phyloP scores from a whole-genome alignment of 2,113 vertebrate genomes.

The Lampris incognitus region DNA sequence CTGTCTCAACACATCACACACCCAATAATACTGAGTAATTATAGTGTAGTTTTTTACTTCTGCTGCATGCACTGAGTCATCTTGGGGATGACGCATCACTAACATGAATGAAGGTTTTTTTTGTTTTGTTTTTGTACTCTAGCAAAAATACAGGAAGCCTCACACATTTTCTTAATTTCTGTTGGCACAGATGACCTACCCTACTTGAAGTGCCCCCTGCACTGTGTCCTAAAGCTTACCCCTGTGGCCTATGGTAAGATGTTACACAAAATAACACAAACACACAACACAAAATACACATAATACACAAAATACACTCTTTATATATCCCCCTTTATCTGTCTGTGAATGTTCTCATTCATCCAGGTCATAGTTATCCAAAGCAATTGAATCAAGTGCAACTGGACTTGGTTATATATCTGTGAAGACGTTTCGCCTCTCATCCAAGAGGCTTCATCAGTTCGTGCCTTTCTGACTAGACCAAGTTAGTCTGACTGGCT shows the following conservation, averaged over 20 bases:
- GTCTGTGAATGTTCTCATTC: too few species aligned
- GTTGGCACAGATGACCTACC: slow-evolving; percentile 89
- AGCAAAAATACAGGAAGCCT: slow-evolving; percentile 6
- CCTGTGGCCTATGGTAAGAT: slow-evolving; percentile 94
- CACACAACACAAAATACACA: too few species aligned
- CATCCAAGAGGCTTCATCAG: too few species aligned
- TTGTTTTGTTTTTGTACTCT: neutral
- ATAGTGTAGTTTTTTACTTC: neutral
- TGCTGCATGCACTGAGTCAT: neutral
- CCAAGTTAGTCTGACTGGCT: too few species aligned
- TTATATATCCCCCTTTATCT: too few species aligned
- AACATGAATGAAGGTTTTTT: slow-evolving; percentile 8
- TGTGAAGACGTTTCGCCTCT: too few species aligned
- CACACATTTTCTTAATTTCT: slow-evolving; percentile 7
- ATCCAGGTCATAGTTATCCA: too few species aligned
- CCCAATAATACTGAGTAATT: neutral
- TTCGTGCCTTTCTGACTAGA: too few species aligned
- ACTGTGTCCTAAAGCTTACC: slow-evolving; percentile 92
- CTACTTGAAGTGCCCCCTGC: slow-evolving; percentile 93
- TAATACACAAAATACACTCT: too few species aligned
- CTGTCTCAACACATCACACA: neutral
- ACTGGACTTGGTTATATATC: too few species aligned
- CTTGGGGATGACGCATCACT: neutral
- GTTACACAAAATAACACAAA: too few species aligned
- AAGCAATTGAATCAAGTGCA: too few species aligned